Evolutionary conservation across 64 coral and sea anemone species (phyloP).

Genomic region (Montipora foliosa): DNA sequence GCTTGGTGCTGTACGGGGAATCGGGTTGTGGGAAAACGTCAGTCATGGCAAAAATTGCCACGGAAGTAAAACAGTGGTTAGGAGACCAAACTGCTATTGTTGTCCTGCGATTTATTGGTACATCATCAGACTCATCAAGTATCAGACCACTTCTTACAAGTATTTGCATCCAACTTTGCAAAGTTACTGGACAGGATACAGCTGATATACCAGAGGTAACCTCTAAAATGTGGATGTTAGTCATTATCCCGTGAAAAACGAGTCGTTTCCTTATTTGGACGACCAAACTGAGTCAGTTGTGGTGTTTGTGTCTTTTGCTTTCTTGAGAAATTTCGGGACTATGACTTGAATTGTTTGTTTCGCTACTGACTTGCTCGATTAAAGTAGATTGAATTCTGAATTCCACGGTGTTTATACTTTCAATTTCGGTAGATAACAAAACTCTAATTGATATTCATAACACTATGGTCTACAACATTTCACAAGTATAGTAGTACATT

Average conservation of each 20-base stretch:
- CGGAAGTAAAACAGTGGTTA: slow-evolving; percentile 42
- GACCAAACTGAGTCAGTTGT: too few species aligned
- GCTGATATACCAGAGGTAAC: slow-evolving; percentile 85
- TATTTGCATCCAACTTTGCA: slow-evolving; percentile 87
- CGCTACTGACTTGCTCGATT: too few species aligned
- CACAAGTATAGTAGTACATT: too few species aligned
- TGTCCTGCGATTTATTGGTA: slow-evolving; percentile 89
- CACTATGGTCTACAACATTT: too few species aligned
- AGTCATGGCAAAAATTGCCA: slow-evolving; percentile 84
- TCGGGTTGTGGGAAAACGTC: slow-evolving; percentile 98
- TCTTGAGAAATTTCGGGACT: too few species aligned
- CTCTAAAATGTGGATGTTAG: background rate
- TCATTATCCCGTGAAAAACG: background rate
- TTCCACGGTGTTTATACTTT: too few species aligned
- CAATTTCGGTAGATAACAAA: too few species aligned
- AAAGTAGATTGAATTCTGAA: too few species aligned
- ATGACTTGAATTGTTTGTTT: too few species aligned
- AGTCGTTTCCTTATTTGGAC: too few species aligned
- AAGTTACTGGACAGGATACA: slow-evolving; percentile 42
- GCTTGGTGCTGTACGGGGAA: slow-evolving; percentile 82
- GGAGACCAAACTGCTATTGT: slow-evolving; percentile 65
- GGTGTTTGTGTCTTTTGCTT: too few species aligned
- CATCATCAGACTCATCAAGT: slow-evolving; percentile 83
- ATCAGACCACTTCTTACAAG: slow-evolving; percentile 79
- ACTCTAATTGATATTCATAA: too few species aligned